Conservation (phyloP, 2,797 vertebrate genomes). For the Ctenopoma multispine region DNA sequence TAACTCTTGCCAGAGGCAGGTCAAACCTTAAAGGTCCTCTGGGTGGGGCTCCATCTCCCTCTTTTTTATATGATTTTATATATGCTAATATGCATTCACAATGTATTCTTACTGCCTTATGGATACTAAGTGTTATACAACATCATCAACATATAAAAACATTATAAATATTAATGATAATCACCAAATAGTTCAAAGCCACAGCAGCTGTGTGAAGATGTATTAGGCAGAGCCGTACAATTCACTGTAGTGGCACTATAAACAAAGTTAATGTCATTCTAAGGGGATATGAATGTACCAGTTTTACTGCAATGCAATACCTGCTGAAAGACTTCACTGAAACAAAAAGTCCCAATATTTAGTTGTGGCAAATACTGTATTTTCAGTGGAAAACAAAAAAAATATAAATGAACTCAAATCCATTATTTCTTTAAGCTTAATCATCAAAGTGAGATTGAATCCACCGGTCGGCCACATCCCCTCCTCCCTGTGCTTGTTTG, state of each 20-base stretch:
- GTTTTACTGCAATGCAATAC: no score
- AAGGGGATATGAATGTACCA: no score
- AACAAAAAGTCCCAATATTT: no score
- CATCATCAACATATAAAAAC: constrained; percentile 5
- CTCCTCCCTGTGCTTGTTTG: no score
- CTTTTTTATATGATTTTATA: constrained; percentile 32
- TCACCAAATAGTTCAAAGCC: background rate
- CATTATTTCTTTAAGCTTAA: no score
- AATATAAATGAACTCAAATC: no score
- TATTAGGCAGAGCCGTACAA: background rate
- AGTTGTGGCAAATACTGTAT: no score
- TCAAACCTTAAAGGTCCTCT: constrained; percentile 67
- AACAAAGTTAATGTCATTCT: no score
- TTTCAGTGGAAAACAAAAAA: no score
- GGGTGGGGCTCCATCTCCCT: constrained; percentile 10
- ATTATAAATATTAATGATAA: background rate
- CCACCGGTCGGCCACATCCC: no score
- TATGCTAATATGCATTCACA: constrained; percentile 25
- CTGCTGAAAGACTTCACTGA: no score
- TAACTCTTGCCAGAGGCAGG: constrained; percentile 66
- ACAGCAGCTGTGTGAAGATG: background rate
- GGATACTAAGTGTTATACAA: constrained; percentile 5
- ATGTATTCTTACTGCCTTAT: background rate
- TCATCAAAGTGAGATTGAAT: no score
- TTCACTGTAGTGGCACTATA: background rate